Evolutionary conservation across 1,140 invertebrate species (phyloP).

Genomic region (Oncopodura yosiiana): DNA sequence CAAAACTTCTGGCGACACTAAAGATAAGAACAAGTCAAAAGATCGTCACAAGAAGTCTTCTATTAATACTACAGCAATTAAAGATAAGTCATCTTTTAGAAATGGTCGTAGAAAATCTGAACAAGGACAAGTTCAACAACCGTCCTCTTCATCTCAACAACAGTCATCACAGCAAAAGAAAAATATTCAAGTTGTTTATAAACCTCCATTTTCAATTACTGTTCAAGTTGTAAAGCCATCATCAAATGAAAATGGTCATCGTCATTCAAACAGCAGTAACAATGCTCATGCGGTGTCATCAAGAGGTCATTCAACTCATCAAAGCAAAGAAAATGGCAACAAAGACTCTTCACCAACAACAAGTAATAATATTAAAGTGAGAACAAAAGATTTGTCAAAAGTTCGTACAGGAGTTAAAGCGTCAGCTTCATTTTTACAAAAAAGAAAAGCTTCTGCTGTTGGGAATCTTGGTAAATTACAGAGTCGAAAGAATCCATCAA

Average conservation of each 20-base stretch:
- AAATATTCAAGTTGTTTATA: slow-evolving; percentile 30
- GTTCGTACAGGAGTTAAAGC: neutral
- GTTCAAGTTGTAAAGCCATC: slow-evolving; percentile 10
- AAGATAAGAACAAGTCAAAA: too few species aligned
- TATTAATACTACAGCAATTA: too few species aligned
- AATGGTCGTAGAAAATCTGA: too few species aligned
- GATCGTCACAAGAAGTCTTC: too few species aligned
- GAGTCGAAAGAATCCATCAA: neutral
- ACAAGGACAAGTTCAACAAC: too few species aligned
- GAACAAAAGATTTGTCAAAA: neutral
- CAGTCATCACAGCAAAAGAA: neutral
- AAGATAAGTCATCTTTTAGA: too few species aligned
- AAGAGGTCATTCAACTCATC: neutral
- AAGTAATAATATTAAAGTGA: neutral
- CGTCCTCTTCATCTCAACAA: too few species aligned
- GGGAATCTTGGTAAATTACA: neutral
- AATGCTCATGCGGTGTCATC: neutral
- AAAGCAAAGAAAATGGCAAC: neutral
- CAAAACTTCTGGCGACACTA: neutral
- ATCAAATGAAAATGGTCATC: neutral
- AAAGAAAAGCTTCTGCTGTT: neutral
- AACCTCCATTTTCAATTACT: slow-evolving; percentile 31
- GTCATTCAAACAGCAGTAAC: neutral
- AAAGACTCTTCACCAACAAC: neutral
- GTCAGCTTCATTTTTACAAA: slow-evolving; percentile 8